Evolutionary conservation across 2,113 vertebrate genomes (phyloP).

Genomic region (Brienomyrus longianalis): DNA sequence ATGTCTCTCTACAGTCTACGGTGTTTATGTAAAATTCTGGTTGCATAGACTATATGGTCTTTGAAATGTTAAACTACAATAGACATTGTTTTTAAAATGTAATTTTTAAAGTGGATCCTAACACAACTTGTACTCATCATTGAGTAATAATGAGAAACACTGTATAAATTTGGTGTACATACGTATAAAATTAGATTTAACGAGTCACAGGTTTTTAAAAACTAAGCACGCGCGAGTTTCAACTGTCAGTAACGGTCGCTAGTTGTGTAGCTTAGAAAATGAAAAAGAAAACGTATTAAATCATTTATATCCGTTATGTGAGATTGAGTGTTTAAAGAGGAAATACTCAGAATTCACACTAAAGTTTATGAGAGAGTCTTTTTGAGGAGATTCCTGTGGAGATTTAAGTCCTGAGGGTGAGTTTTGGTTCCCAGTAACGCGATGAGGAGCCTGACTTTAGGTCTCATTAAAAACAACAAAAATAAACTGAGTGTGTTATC

Average conservation of each 20-base stretch:
- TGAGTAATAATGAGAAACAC: too few relatives aligned
- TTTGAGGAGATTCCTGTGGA: background rate
- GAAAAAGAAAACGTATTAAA: background rate
- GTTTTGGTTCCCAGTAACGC: background rate
- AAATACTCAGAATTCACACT: background rate
- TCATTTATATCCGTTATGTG: background rate
- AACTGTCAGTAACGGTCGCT: background rate
- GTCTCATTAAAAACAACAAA: background rate
- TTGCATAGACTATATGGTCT: background rate
- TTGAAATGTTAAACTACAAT: background rate
- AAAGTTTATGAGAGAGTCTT: background rate
- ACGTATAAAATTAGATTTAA: too few relatives aligned
- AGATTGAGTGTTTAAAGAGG: background rate
- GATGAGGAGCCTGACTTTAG: background rate
- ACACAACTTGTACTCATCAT: background rate
- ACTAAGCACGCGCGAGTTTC: background rate
- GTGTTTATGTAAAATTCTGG: background rate
- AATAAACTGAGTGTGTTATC: background rate
- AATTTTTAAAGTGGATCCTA: background rate
- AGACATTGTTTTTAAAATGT: background rate
- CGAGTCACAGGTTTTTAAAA: background rate
- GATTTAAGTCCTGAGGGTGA: background rate
- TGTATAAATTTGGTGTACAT: too few relatives aligned
- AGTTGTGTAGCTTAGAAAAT: background rate
- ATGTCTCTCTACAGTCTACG: background rate